A percentile compares a stretch with the other conserved stretches of the same genome.
Evolutionary conservation across 2,113 vertebrate genomes (phyloP).

Genomic region (Zootoca vivipara): DNA sequence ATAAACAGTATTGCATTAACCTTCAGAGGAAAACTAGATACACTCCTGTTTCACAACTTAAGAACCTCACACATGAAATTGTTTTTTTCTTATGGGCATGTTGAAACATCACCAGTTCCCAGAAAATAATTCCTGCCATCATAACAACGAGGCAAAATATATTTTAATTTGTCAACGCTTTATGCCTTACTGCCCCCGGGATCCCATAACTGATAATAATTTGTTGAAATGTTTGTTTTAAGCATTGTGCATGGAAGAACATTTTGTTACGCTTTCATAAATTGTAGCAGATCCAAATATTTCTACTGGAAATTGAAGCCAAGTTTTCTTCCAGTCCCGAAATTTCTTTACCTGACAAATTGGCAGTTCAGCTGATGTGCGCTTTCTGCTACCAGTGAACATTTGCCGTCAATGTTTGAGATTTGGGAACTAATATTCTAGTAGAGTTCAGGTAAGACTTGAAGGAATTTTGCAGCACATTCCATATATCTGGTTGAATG

Average conservation of each 20-base stretch:
- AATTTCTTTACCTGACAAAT: constrained; percentile 49
- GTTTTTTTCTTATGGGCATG: constrained; percentile 4
- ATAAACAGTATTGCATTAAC: constrained; percentile 3
- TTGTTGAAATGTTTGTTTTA: constrained; percentile 61
- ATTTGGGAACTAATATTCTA: neutral
- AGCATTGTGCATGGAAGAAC: constrained; percentile 40
- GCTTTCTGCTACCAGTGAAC: constrained; percentile 14
- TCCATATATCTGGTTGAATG: neutral
- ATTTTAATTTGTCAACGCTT: constrained; percentile 52
- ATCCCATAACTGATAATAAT: constrained; percentile 35
- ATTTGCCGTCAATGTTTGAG: neutral
- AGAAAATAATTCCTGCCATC: constrained; percentile 30
- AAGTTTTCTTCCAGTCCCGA: constrained; percentile 38
- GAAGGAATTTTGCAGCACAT: neutral
- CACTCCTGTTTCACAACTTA: constrained; percentile 11
- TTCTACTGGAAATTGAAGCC: constrained; percentile 55
- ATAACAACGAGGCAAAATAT: constrained; percentile 26
- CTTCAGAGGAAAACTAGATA: neutral
- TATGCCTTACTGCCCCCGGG: constrained; percentile 2
- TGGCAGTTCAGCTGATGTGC: constrained; percentile 30
- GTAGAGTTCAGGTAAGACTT: neutral
- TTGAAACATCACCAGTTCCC: constrained; percentile 29
- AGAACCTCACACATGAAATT: neutral
- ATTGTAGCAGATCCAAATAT: constrained; percentile 36
- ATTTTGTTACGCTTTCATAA: constrained; percentile 47